Percentiles rank a stretch among this genome's conserved stretches.
Evolutionary conservation across 2,113 vertebrate species (phyloP).

Genomic region (Pollimyrus isidori): DNA sequence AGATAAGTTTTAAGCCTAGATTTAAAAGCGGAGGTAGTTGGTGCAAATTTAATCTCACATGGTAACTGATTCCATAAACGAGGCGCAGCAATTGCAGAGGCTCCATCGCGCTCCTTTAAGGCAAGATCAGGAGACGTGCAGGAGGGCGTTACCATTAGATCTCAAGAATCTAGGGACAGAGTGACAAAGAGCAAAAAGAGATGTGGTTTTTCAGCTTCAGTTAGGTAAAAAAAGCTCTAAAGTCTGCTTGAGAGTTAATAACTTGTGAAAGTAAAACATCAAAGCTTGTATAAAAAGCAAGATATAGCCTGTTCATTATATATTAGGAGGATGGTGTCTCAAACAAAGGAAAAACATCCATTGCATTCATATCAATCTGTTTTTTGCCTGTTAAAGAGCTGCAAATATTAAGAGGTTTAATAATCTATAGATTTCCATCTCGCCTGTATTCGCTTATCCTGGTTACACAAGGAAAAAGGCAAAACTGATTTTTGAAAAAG

Average conservation of each 20-base stretch:
- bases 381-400: neutral
- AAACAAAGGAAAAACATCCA: neutral
- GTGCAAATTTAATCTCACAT: no score
- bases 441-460: neutral
- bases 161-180: neutral
- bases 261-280: neutral
- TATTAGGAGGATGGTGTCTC: neutral
- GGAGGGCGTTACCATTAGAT: no score
- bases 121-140: no score
- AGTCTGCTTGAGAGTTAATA: neutral
- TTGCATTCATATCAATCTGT: neutral
- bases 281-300: neutral
- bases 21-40: no score
- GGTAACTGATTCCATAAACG: no score
- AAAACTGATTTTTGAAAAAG: neutral
- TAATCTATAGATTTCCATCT: neutral
- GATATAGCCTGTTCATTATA: neutral
- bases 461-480: neutral
- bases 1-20: no score
- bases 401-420: neutral
- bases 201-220: neutral
- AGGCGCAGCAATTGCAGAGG: no score
- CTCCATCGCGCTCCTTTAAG: no score
- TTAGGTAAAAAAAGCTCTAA: neutral
- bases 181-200: neutral